Base-by-base conservation (phyloP, 2,797 vertebrate species). In the Pyrocephalus nanus region DNA sequence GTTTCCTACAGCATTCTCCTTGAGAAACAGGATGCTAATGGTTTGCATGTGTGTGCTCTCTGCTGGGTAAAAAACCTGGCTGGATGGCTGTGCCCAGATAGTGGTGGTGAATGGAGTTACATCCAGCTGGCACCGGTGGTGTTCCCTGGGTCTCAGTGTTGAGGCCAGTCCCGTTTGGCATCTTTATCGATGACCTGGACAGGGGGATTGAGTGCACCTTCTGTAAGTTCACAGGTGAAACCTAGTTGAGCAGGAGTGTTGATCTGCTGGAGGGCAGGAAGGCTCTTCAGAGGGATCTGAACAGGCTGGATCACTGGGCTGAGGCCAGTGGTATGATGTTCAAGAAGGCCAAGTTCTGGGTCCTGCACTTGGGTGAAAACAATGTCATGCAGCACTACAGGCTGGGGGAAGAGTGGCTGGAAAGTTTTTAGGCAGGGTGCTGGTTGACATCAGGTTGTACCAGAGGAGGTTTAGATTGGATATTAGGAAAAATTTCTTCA, bases 301-400 rank as follows among this genome's bases (percentile, higher is more conserved):
- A 42, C 30, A 55, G 26, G 17, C 7, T 40, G 21, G 30, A 32
- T 62, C 0, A 0, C 15, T 70, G 57, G 34, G n/a, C 1, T 0
- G 11, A 53, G 54, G n/a, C 25, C 40, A 48, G 2, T 25, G 6
- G 12, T 30, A 4, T 53, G 38, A 38, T 15, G 30, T 54, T 29
- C 4, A 40, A 8, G 5, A 22, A 18, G 9, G 12, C 8, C 8
- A 18, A 22, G 11, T 48, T 25, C 50, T 55, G 34, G 7, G 34
- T 70, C 3, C 25, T 15, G 20, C 21, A 3, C 29, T 14, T 55
- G 40, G 38, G 19, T 69, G 15, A 40, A 27, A 76, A 13, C 19
- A n/a, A 4, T 3, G 8, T 12, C 23, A 4, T 11, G 18, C 19
- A n/a, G 64, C 10, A 7, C 38, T 27, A 9, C 9, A n/a, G 38